Evolutionary conservation across 1,140 invertebrate genomes (phyloP).

Genomic region (Drosophila melanogaster): DNA sequence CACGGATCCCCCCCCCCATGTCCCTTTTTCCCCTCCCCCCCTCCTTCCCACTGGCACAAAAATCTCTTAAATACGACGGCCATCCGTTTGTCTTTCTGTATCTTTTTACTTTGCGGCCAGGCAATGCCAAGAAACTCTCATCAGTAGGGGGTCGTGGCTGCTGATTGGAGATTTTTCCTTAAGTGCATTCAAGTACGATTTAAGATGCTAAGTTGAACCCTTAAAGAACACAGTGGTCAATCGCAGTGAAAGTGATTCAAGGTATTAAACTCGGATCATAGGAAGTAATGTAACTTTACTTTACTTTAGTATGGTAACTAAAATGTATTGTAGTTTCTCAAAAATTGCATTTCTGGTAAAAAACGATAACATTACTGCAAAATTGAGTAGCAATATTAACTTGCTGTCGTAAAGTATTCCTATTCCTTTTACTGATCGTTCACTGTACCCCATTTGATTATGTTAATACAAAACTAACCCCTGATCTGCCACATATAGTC

Average conservation of each 20-base stretch:
- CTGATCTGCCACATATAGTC: slow-evolving; percentile 36
- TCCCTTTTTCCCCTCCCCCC: slow-evolving; percentile 14
- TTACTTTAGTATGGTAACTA: too few relatives aligned
- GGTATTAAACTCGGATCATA: neutral
- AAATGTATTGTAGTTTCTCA: too few relatives aligned
- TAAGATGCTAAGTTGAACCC: slow-evolving; percentile 37
- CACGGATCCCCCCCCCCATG: too few relatives aligned
- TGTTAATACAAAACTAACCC: slow-evolving; percentile 67
- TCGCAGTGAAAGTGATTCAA: neutral
- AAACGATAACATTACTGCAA: too few relatives aligned
- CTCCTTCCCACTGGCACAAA: slow-evolving; percentile 2
- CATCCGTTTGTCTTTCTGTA: slow-evolving; percentile 8
- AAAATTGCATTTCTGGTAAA: too few relatives aligned
- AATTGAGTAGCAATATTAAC: too few relatives aligned
- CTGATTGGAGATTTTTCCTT: slow-evolving; percentile 75
- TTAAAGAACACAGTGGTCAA: slow-evolving; percentile 37
- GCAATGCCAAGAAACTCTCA: slow-evolving; percentile 50
- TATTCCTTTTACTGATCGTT: neutral
- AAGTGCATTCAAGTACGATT: slow-evolving; percentile 70
- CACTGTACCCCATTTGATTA: slow-evolving; percentile 70
- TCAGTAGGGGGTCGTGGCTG: slow-evolving; percentile 72
- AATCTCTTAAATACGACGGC: slow-evolving; percentile 60
- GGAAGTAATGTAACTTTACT: too few relatives aligned
- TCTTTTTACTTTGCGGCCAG: slow-evolving; percentile 15
- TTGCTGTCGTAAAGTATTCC: too few relatives aligned